Base-by-base conservation (phyloP, 2,113 vertebrate species). In the Xiphophorus hellerii region DNA sequence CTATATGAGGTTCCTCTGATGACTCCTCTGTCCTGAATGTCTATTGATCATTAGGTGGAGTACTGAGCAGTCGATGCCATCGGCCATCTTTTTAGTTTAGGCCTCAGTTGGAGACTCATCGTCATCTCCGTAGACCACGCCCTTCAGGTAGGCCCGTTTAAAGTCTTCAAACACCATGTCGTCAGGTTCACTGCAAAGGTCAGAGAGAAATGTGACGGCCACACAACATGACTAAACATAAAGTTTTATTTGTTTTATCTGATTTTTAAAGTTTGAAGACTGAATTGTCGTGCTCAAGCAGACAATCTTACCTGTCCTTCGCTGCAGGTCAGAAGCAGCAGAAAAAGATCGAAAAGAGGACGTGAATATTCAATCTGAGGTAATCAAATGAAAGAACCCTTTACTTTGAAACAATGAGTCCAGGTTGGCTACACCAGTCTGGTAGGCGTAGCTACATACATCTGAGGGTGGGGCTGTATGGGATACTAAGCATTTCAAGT, bases 131-230 rank as follows among this genome's bases (percentile, higher is more conserved):
- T 73, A 84, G 61, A 89, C 76, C 28, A 87, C 72, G 0, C 87
- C 87, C 79, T 84, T 89, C 77, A 89, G 80, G 77, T 81, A 89
- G 33, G 31, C 79, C 48, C 87, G 77, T 31, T 89, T 89, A 33
- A 89, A 89, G 20, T 89, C 87, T 80, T 89, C 84, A 39, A 89
- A 89, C 37, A 89, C 84, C 84, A 89, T 76, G 76, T 89, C 84
- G 0, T 77, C 84, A 4, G 79, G 1, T 30, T 89, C 87, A 13
- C 87, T 89, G 73, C 3, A 29, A 62, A 29, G 61, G 10, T 30
- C 8, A 30, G 61, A 62, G 61, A 62, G 62, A 33, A 30, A 6
- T 33, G 5, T 2, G 51, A 58, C 10, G 1, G 51, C 51, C 51
- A 10, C 51, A 58, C 22, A n/a, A n/a, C 1, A 7, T 58, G 10